Conservation (phyloP, 2,888 invertebrate genomes). For the Chesias legatella region DNA sequence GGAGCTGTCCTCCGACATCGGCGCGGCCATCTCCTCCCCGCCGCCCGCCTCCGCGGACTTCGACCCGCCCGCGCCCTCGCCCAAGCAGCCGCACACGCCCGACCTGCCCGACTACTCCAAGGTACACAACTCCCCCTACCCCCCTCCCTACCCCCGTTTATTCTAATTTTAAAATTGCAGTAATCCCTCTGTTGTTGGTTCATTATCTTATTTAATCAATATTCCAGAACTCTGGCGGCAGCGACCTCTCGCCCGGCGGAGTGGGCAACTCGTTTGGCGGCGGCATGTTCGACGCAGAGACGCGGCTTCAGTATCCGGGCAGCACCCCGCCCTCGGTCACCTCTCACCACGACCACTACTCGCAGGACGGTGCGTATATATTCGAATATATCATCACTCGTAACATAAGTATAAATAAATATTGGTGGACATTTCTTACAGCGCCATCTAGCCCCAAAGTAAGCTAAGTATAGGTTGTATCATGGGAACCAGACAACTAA, state of each 20-base stretch:
- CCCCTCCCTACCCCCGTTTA: no score
- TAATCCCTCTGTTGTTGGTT: no score
- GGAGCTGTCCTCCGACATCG: conserved; percentile 88
- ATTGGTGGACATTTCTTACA: no score
- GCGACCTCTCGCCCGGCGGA: conserved; percentile 48
- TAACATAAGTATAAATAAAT: no score
- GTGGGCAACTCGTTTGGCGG: conserved; percentile 39
- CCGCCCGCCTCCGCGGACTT: conserved; percentile 86
- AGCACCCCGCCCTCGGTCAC: conserved; percentile 20
- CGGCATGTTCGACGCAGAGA: conserved; percentile 48
- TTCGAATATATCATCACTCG: no score
- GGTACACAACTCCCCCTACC: conserved; percentile 39
- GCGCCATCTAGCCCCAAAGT: no score
- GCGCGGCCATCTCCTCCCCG: conserved; percentile 88
- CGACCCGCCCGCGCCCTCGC: conserved; percentile 79
- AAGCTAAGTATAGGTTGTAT: no score
- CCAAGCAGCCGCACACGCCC: conserved; percentile 47
- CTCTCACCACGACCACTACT: conserved; percentile 51
- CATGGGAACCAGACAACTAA: no score
- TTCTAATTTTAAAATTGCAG: no score
- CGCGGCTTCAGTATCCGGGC: conserved; percentile 34
- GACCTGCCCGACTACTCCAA: conserved; percentile 60
- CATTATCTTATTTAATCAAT: no score
- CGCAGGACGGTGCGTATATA: conserved; percentile 52
- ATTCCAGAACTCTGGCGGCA: conserved; percentile 33